Conservation (phyloP, 2,888 invertebrate species). For the Pachymerium ferrugineum region DNA sequence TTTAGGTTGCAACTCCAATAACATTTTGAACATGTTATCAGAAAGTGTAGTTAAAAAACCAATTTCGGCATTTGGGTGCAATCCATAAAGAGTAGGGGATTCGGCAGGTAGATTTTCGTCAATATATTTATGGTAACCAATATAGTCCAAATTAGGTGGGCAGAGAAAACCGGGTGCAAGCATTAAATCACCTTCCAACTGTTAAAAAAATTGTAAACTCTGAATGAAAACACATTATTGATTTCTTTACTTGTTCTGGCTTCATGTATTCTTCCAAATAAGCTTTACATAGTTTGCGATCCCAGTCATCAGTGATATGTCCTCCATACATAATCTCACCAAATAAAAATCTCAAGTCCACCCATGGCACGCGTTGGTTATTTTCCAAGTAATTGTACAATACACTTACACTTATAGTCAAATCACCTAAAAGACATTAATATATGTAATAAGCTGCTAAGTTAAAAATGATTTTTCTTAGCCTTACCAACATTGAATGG, state of each 20-base stretch:
- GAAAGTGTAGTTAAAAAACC: constrained; percentile 91
- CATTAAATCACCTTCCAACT: constrained; percentile 87
- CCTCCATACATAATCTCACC: constrained; percentile 53
- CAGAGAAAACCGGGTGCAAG: constrained; percentile 87
- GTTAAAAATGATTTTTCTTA: too few relatives aligned
- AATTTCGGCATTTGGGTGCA: constrained; percentile 95
- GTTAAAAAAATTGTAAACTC: constrained; percentile 37
- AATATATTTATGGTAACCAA: constrained; percentile 86
- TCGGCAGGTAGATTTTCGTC: constrained; percentile 89
- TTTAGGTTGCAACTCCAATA: constrained; percentile 94
- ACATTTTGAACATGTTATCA: constrained; percentile 84
- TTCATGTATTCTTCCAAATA: constrained; percentile 85
- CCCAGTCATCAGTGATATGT: constrained; percentile 52
- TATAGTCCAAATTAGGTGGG: constrained; percentile 88
- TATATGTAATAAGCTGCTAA: not conserved
- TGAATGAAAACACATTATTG: too few relatives aligned
- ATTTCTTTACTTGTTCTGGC: constrained; percentile 66
- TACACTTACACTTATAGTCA: constrained; percentile 58
- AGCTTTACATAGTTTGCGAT: constrained; percentile 64
- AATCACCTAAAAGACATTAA: constrained; percentile 57
- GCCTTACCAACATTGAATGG: constrained; percentile 53
- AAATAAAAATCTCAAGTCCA: constrained; percentile 49
- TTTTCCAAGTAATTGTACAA: constrained; percentile 50
- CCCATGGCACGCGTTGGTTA: constrained; percentile 49
- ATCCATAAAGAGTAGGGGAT: constrained; percentile 86